Percentiles rank a stretch among this genome's conserved stretches.
Conservation (phyloP, 2,888 invertebrate species). For the Adineta ricciae region DNA sequence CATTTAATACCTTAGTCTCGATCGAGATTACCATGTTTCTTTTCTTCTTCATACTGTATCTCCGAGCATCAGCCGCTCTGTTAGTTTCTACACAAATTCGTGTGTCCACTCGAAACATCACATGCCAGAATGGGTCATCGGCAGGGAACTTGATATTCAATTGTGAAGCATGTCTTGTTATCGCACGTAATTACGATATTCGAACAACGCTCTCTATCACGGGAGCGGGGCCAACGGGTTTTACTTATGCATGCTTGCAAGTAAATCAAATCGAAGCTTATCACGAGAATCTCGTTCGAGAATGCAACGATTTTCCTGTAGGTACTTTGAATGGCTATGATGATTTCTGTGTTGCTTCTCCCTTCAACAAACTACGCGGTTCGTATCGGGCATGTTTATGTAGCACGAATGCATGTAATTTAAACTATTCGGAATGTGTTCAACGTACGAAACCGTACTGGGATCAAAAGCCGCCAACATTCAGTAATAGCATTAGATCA, state of each 20-base stretch:
- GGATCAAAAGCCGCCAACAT: not conserved
- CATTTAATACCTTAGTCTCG: not conserved
- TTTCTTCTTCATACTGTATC: not conserved
- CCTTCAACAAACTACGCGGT: not conserved
- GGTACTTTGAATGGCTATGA: not conserved
- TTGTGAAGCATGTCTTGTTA: conserved; percentile 13
- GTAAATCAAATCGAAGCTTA: not conserved
- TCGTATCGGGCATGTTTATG: conserved; percentile 9
- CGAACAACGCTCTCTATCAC: not conserved
- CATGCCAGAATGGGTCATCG: not conserved
- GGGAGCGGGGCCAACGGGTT: not conserved
- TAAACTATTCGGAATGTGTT: not conserved
- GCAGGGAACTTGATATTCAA: not conserved
- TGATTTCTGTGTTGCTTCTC: conserved; percentile 12
- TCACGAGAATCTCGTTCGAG: conserved; percentile 6
- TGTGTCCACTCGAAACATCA: not conserved
- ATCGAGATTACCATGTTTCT: not conserved
- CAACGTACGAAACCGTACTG: not conserved
- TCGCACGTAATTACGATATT: not conserved
- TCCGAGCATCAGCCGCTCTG: not conserved
- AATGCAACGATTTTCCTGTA: not conserved
- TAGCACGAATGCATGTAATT: not conserved
- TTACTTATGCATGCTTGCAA: not conserved
- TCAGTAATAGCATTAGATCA: not conserved
- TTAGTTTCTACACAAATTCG: not conserved